These are phyloP conservation scores for Gambusia yucatana DNA, from an alignment of 2,797 vertebrate genomes.

Conservation along the genomic window DNA sequence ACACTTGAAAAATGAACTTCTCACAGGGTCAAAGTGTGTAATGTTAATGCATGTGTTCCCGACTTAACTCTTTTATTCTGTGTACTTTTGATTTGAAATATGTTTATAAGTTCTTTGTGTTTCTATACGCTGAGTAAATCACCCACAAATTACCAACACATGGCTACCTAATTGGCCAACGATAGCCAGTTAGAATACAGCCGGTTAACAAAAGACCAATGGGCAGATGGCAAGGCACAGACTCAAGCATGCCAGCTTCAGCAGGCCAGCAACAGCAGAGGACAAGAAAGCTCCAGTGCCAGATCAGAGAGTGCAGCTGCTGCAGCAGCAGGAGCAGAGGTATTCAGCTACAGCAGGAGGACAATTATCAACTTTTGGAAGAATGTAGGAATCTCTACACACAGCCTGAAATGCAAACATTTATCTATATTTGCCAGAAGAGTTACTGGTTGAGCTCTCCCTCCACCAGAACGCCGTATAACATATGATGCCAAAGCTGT, in stretches of 20 bases:
- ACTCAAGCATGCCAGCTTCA: neutral
- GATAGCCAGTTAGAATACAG: neutral
- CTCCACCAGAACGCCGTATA: neutral
- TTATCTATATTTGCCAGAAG: neutral
- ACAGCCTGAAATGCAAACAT: neutral
- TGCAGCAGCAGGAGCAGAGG: neutral
- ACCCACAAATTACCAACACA: neutral
- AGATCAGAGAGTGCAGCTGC: too few relatives aligned
- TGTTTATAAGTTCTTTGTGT: neutral
- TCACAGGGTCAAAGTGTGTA: neutral
- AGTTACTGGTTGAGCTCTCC: neutral
- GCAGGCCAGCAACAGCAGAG: neutral
- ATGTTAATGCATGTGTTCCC: neutral
- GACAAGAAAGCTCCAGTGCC: neutral
- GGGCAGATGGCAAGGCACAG: neutral
- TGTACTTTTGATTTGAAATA: neutral
- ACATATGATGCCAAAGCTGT: neutral
- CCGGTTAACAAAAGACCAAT: neutral
- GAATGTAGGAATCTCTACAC: neutral
- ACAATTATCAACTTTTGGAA: neutral
- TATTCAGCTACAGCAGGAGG: neutral
- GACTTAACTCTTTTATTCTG: neutral
- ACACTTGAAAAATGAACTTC: neutral
- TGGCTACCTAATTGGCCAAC: neutral
- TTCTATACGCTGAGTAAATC: neutral